Base-by-base conservation (phyloP, 2,113 vertebrate genomes). In the Xiphophorus hellerii region DNA sequence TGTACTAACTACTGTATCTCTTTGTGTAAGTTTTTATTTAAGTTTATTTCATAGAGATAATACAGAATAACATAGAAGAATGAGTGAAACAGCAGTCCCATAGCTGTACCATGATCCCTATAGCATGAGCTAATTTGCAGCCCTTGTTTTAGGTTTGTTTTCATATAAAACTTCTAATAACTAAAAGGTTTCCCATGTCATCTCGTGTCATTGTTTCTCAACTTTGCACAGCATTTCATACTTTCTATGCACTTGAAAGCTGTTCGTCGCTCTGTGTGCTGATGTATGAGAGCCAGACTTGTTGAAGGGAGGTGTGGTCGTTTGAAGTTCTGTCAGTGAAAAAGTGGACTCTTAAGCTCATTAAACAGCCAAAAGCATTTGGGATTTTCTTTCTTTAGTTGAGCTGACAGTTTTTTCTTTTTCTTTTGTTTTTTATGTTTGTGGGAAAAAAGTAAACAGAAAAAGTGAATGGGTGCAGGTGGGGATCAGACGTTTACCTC, bases 311-410 rank as follows among this genome's bases (percentile, higher is more conserved):
- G 75, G 76, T 73, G 0, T 31, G n/a, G 74, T 54, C 71, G 85
- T 92, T 92, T 92, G 90, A 92, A 89, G 86, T 87, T 22, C 9
- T 79, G 88, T 84, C 89, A 88, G 72, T 72, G 28, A 84, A 82
- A 87, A 61, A 81, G 63, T 85, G 78, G 78, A 88, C 73, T 70
- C 30, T 63, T 74, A 83, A 90, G 74, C 71, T 69, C 68, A 60
- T 87, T 82, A 89, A 88, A 87, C 65, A 27, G 44, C 64, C 61
- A 66, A 74, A 77, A 76, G 68, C 74, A 75, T 30, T 15, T 76
- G 70, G 79, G 87, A 81, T 86, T 86, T 84, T 83, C 58, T 71
- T 73, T 77, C 69, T 66, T 64, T 6, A 86, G 74, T 62, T 12
- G 17, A 77, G 62, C 35, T 25, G 58, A 33, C 44, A 28, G 37